These are phyloP conservation scores for Cecropterus lyciades DNA, from an alignment of 1,140 invertebrate species.

Conservation along the genomic window DNA sequence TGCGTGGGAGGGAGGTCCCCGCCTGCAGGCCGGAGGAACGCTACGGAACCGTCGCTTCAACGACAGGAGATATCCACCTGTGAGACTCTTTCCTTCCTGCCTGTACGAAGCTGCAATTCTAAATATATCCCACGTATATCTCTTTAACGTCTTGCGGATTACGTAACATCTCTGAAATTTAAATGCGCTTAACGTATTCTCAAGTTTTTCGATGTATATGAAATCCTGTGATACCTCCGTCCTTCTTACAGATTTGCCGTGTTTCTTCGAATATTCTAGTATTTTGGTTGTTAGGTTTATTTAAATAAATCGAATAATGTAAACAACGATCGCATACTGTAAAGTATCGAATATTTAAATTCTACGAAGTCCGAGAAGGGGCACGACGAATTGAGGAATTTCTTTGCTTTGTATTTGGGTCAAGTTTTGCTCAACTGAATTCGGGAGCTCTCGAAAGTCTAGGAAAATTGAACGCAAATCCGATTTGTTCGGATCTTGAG, in stretches of 20 bases:
- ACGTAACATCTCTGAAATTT: slow-evolving; percentile 4
- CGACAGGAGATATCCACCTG: slow-evolving; percentile 50
- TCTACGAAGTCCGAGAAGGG: slow-evolving; percentile 53
- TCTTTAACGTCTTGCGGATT: background rate
- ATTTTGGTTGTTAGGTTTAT: background rate
- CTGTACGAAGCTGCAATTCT: slow-evolving; percentile 44
- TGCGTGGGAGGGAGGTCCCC: slow-evolving; percentile 43
- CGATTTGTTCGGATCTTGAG: slow-evolving; percentile 67
- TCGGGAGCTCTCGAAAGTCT: slow-evolving; percentile 66
- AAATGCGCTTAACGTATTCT: background rate
- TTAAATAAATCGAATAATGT: slow-evolving; percentile 4
- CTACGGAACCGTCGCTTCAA: slow-evolving; percentile 15
- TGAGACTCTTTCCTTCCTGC: slow-evolving; percentile 59
- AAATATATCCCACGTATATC: slow-evolving; percentile 44
- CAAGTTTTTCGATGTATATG: background rate
- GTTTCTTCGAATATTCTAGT: background rate
- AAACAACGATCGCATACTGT: slow-evolving; percentile 18
- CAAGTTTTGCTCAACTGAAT: slow-evolving; percentile 57
- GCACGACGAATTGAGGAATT: slow-evolving; percentile 51
- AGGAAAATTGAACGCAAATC: slow-evolving; percentile 78
- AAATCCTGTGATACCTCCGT: background rate
- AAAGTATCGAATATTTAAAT: slow-evolving; percentile 55
- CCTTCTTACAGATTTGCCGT: background rate
- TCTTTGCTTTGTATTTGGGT: slow-evolving; percentile 61
- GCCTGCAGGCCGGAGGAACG: slow-evolving; percentile 13